phyloP scores from a whole-genome alignment of 2,113 vertebrate genomes.

The Megaceryle maxima region DNA sequence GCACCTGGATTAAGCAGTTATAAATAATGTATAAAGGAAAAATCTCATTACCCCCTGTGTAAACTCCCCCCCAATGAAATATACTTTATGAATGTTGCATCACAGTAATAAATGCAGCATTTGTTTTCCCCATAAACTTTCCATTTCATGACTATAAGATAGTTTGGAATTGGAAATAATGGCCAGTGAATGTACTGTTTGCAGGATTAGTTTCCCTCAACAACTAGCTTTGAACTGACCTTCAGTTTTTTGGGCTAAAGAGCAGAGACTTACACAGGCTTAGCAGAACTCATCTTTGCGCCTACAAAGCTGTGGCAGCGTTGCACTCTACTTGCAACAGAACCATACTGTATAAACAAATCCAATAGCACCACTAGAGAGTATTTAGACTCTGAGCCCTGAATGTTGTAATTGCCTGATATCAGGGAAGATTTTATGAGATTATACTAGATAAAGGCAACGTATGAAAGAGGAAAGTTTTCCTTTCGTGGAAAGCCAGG shows the following conservation, averaged over 20 bases:
- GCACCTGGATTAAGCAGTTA: constrained; percentile 81
- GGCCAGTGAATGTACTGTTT: constrained; percentile 53
- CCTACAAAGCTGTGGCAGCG: background rate
- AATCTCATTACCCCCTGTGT: constrained; percentile 83
- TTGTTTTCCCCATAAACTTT: constrained; percentile 82
- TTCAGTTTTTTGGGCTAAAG: constrained; percentile 64
- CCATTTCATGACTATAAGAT: constrained; percentile 76
- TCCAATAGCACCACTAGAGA: background rate
- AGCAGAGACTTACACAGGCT: background rate
- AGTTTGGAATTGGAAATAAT: constrained; percentile 73
- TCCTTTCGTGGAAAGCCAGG: background rate
- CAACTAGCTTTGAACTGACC: constrained; percentile 70
- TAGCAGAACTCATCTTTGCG: constrained; percentile 32
- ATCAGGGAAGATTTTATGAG: constrained; percentile 4
- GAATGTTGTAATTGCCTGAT: constrained; percentile 22
- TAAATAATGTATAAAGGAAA: constrained; percentile 86
- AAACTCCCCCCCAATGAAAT: constrained; percentile 80
- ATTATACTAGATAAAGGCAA: constrained; percentile 6
- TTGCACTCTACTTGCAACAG: background rate
- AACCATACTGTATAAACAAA: constrained; percentile 6
- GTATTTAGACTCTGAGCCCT: constrained; percentile 15
- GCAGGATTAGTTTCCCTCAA: constrained; percentile 60
- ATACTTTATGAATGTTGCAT: constrained; percentile 85
- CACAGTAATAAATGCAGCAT: constrained; percentile 81
- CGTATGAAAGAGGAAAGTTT: background rate